Evolutionary conservation across 2,113 vertebrate species (phyloP).

Genomic region (Cyphomyrus plagiostoma): DNA sequence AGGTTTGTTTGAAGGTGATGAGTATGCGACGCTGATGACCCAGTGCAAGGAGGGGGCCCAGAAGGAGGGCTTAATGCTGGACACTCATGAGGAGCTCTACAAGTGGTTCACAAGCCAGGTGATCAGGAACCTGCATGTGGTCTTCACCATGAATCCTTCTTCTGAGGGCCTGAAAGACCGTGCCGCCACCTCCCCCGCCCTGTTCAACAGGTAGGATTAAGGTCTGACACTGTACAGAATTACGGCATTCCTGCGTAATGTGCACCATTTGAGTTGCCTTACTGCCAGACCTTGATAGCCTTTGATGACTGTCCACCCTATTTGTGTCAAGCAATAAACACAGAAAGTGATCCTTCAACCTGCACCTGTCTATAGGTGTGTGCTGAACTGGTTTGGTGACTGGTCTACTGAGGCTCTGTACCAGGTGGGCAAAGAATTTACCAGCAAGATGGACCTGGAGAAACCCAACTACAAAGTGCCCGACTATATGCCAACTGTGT

Average conservation of each 20-base stretch:
- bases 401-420: conserved; percentile 97
- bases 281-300: neutral
- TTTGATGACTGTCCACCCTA: neutral
- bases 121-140: conserved; percentile 95
- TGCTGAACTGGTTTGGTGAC: conserved; percentile 98
- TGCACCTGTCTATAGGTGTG: conserved; percentile 66
- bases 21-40: conserved; percentile 96
- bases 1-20: conserved; percentile 94
- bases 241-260: neutral
- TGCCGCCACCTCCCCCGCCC: conserved; percentile 91
- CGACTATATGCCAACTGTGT: conserved; percentile 94
- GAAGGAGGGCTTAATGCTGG: conserved; percentile 96
- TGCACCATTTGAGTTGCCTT: neutral
- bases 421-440: conserved; percentile 97
- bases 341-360: neutral
- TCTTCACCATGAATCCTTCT: conserved; percentile 99
- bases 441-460: conserved; percentile 97
- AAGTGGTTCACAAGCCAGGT: conserved; percentile 99
- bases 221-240: neutral
- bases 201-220: conserved; percentile 86
- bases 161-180: conserved; percentile 96
- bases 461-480: conserved; percentile 95
- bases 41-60: conserved; percentile 98
- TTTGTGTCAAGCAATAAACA: neutral
- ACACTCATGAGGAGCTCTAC: conserved; percentile 95